Evolutionary conservation across 2,113 vertebrate species (phyloP).

Genomic region (Plestiodon gilberti): DNA sequence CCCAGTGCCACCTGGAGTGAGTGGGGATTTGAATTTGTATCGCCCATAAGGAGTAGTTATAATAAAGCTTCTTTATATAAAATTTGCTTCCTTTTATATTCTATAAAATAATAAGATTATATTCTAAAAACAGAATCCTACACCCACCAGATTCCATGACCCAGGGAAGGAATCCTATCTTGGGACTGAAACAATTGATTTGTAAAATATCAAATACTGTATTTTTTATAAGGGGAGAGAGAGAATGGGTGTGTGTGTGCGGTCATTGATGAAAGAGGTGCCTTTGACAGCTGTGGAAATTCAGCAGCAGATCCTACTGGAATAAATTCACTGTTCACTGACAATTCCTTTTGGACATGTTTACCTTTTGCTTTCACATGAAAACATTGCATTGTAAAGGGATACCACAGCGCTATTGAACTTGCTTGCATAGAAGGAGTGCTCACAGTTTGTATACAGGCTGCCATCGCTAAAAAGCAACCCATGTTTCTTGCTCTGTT

Average conservation of each 20-base stretch:
- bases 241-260: conserved; percentile 3
- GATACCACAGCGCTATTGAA: conserved; percentile 37
- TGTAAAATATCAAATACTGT: background rate
- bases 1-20: too few relatives aligned
- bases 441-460: conserved; percentile 34
- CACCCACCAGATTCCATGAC: background rate
- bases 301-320: conserved; percentile 40
- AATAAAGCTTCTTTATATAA: background rate
- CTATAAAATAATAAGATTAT: too few relatives aligned
- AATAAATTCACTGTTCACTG: conserved; percentile 38
- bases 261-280: background rate
- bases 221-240: background rate
- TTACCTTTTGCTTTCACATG: conserved; percentile 51
- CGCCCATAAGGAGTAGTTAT: background rate
- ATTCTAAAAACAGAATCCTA: background rate
- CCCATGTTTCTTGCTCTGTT: background rate
- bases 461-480: conserved; percentile 12
- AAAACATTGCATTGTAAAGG: conserved; percentile 45
- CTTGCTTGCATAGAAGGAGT: conserved; percentile 15
- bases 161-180: background rate
- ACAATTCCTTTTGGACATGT: conserved; percentile 45
- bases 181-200: background rate
- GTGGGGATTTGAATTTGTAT: background rate
- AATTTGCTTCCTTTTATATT: background rate
- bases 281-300: conserved; percentile 36